Conservation (phyloP, 2,888 invertebrate species). For the Trichogramma evanescens region DNA sequence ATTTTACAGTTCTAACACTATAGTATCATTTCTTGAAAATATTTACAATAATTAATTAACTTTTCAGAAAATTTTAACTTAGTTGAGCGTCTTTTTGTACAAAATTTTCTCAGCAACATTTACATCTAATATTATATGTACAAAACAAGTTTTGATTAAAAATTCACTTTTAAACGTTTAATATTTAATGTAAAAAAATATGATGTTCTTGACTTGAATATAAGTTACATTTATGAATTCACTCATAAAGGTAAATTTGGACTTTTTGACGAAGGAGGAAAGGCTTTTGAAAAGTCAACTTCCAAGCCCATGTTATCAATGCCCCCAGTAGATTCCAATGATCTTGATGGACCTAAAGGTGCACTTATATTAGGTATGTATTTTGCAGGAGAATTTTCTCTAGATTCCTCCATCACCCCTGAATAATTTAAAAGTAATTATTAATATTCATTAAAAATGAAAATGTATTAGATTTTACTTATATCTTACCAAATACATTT, state of each 20-base stretch:
- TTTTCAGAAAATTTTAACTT: too few relatives aligned
- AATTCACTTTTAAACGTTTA: too few relatives aligned
- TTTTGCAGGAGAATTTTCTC: constrained; percentile 40
- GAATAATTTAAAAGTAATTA: constrained; percentile 1
- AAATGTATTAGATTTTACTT: constrained; percentile 1
- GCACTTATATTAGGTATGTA: constrained; percentile 30
- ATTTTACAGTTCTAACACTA: too few relatives aligned
- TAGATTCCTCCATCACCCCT: constrained; percentile 40
- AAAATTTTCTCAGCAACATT: too few relatives aligned
- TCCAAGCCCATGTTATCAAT: constrained; percentile 57
- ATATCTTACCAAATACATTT: constrained; percentile 37
- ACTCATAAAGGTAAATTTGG: constrained; percentile 36
- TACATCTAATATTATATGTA: too few relatives aligned
- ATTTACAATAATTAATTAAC: too few relatives aligned
- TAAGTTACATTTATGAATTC: neutral
- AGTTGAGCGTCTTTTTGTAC: too few relatives aligned
- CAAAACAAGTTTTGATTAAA: too few relatives aligned
- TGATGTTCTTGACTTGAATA: too few relatives aligned
- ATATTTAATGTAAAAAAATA: too few relatives aligned
- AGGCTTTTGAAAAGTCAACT: constrained; percentile 58
- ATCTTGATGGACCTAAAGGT: constrained; percentile 21
- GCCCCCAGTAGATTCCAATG: constrained; percentile 40
- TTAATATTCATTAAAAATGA: constrained; percentile 1
- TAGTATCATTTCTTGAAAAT: too few relatives aligned
- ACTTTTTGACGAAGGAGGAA: constrained; percentile 57